Base-by-base conservation (phyloP, 2,113 vertebrate species). In the Macaca nemestrina region DNA sequence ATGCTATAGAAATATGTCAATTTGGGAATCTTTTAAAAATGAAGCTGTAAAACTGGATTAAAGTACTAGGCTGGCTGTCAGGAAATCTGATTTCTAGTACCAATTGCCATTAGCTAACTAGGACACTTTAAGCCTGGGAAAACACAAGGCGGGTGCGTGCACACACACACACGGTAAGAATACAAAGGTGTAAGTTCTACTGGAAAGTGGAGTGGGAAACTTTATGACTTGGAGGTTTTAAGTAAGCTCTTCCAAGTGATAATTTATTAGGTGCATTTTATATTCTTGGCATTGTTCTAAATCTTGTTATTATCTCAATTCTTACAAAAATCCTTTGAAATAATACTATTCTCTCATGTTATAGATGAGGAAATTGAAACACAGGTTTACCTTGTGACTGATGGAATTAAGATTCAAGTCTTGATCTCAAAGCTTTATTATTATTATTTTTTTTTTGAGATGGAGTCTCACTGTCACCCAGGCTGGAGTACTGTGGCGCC, bases 41-140 rank as follows among this genome's bases (percentile, higher is more conserved):
- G 16, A 73, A 87, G 27, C 67, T 73, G 3, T 78, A 48, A 85
- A 93, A 67, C 67, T 73, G n/a, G n/a, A 82, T 59, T 73, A 83
- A 95, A 88, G 50, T 96, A 79, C 18, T 55, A 78, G 48, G 40
- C 5, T 81, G 35, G 12, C 83, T 79, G 45, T 90, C 18, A 61
- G 55, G n/a, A 92, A 95, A 67, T 93, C 50, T 30, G 30, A 83
- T 88, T 88, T 76, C 61, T 80, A 88, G 23, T 90, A 27, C 43
- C 67, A 79, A 6, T 50, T 93, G 14, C 91, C 25, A 79, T 59
- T 93, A 83, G 92, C 75, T 75, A 90, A 20, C 14, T 84, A 61
- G 48, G 67, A 88, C 78, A 75, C 55, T 27, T 57, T 75, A 59
- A 25, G 38, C 57, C 67, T 48, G 14, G 86, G 35, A 22, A 73